Evolutionary conservation across 2,888 invertebrate genomes (phyloP).

Genomic region (Tachina lurida): DNA sequence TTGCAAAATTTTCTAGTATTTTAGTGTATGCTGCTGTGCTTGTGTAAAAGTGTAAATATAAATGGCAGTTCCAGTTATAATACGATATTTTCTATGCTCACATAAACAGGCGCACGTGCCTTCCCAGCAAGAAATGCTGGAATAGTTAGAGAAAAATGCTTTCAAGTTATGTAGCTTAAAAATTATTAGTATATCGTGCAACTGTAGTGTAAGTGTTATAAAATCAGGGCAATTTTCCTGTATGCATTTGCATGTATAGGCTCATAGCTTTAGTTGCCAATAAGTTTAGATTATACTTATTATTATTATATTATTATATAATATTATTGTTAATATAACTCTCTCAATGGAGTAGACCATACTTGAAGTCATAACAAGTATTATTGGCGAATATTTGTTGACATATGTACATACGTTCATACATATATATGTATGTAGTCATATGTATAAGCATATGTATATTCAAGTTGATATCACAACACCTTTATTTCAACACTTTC

Average conservation of each 20-base stretch:
- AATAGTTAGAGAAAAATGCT: too few relatives aligned
- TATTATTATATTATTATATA: too few relatives aligned
- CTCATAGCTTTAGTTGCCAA: too few relatives aligned
- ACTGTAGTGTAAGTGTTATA: too few relatives aligned
- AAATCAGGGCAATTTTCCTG: too few relatives aligned
- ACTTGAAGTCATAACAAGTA: background rate
- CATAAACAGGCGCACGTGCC: background rate
- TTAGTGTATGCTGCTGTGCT: background rate
- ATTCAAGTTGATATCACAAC: background rate
- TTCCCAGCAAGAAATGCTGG: too few relatives aligned
- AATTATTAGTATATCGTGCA: too few relatives aligned
- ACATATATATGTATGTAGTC: background rate
- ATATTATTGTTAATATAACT: too few relatives aligned
- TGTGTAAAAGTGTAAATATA: constrained; percentile 17
- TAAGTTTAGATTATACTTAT: too few relatives aligned
- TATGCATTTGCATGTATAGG: too few relatives aligned
- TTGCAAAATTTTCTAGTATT: constrained; percentile 3
- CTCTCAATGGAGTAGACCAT: background rate
- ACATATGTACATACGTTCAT: background rate
- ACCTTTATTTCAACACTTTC: constrained; percentile 16
- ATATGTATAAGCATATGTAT: background rate
- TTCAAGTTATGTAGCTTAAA: too few relatives aligned
- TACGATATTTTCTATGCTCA: constrained; percentile 1
- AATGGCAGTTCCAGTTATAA: background rate
- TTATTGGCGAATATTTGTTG: constrained; percentile 24